Conservation (phyloP, 2,797 vertebrate genomes). For the Triplophysa bombifrons region DNA sequence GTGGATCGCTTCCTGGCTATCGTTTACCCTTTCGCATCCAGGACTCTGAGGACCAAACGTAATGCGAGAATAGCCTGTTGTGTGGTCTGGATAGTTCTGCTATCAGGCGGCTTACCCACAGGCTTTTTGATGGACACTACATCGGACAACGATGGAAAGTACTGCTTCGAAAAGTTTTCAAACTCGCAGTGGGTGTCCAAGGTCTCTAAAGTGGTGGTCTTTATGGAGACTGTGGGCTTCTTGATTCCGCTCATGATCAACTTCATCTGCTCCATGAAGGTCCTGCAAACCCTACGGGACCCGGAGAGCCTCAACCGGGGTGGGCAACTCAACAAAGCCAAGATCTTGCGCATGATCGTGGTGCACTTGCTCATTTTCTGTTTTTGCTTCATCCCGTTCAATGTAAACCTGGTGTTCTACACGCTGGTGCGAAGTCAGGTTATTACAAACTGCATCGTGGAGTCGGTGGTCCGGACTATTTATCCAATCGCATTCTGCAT, state of each 20-base stretch:
- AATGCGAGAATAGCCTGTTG: conserved; percentile 88
- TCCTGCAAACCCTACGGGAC: conserved; percentile 84
- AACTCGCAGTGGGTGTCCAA: conserved; percentile 85
- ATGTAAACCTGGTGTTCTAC: conserved; percentile 92
- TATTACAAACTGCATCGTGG: conserved; percentile 80
- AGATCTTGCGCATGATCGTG: conserved; percentile 91
- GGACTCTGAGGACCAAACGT: conserved; percentile 83
- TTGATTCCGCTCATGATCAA: conserved; percentile 91
- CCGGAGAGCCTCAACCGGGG: conserved; percentile 81
- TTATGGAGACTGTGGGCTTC: conserved; percentile 93
- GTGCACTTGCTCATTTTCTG: conserved; percentile 94
- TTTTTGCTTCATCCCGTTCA: conserved; percentile 95
- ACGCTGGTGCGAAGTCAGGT: conserved; percentile 88
- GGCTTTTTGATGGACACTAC: conserved; percentile 80
- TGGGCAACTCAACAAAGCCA: conserved; percentile 86
- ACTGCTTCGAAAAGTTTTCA: conserved; percentile 94
- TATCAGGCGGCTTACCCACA: conserved; percentile 84
- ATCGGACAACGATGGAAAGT: conserved; percentile 51
- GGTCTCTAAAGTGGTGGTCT: conserved; percentile 90
- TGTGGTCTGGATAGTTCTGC: conserved; percentile 86
- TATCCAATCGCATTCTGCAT: conserved; percentile 94
- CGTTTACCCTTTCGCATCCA: conserved; percentile 90
- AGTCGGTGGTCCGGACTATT: conserved; percentile 85
- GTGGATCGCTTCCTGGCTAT: conserved; percentile 95
- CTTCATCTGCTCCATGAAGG: conserved; percentile 88